These are phyloP conservation scores for Mesocricetus auratus DNA, from an alignment of 2,113 vertebrate species.

Conservation along the genomic window DNA sequence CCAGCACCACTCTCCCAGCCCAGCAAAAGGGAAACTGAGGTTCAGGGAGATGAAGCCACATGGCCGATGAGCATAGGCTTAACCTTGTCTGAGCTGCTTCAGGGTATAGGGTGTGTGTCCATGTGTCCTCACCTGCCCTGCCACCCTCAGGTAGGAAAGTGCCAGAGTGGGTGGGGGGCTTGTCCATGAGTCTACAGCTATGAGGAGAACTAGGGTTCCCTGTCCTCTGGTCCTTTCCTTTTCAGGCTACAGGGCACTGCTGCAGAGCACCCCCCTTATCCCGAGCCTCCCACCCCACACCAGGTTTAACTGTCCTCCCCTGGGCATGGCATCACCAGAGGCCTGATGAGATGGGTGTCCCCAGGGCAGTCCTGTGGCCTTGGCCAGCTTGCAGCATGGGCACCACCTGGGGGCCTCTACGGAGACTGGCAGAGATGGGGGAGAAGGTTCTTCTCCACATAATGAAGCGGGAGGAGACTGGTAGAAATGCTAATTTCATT, in stretches of 20 bases:
- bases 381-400: not conserved
- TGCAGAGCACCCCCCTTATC: not conserved
- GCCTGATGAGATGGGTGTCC: not conserved
- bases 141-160: not conserved
- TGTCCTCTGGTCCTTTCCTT: not conserved
- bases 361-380: not conserved
- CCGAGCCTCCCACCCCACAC: too few relatives aligned
- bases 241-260: not conserved
- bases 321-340: not conserved
- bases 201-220: not conserved
- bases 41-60: not conserved
- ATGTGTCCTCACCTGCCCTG: not conserved
- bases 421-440: not conserved
- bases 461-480: conserved; percentile 71
- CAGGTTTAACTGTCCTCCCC: not conserved
- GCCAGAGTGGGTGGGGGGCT: too few relatives aligned
- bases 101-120: fast-evolving
- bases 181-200: not conserved
- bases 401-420: not conserved
- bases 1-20: not conserved
- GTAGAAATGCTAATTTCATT: conserved; percentile 85
- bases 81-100: not conserved
- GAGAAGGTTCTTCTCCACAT: not conserved
- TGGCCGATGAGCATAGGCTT: fast-evolving
- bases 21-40: not conserved